These are phyloP conservation scores for Dicentrarchus labrax DNA, from an alignment of 2,113 vertebrate genomes.

Conservation along the genomic window DNA sequence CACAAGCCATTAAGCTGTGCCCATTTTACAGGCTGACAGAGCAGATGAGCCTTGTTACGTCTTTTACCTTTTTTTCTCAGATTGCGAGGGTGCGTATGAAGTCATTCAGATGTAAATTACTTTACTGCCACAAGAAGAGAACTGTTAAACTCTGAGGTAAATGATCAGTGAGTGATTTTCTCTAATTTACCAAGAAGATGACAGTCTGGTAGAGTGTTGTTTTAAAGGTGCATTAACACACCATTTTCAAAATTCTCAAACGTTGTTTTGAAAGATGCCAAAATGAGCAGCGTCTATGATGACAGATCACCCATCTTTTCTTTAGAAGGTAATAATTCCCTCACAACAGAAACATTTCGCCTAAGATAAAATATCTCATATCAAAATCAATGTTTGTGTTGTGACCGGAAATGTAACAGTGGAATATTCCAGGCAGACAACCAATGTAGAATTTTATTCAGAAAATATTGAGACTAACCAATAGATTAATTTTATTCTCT, in stretches of 20 bases:
- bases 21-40: slow-evolving; percentile 38
- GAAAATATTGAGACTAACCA: neutral
- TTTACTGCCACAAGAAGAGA: neutral
- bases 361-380: slow-evolving; percentile 4
- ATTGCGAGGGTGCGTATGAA: slow-evolving; percentile 4
- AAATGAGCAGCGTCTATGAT: neutral
- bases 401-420: neutral
- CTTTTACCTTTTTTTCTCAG: slow-evolving; percentile 20
- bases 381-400: neutral
- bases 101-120: slow-evolving; percentile 45
- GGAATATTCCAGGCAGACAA: neutral
- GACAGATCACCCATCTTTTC: neutral
- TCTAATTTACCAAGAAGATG: slow-evolving; percentile 28
- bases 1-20: slow-evolving; percentile 40
- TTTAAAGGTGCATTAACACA: slow-evolving; percentile 14
- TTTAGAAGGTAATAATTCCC: neutral
- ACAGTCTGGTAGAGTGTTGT: slow-evolving; percentile 4
- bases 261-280: slow-evolving; percentile 10
- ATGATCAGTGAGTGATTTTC: slow-evolving; percentile 32
- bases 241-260: slow-evolving; percentile 13
- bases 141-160: slow-evolving; percentile 14
- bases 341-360: neutral
- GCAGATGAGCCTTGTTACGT: slow-evolving; percentile 40
- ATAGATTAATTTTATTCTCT: slow-evolving; percentile 13
- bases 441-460: neutral